Conservation (phyloP, 2,797 vertebrate genomes). For the Geotrypetes seraphini region DNA sequence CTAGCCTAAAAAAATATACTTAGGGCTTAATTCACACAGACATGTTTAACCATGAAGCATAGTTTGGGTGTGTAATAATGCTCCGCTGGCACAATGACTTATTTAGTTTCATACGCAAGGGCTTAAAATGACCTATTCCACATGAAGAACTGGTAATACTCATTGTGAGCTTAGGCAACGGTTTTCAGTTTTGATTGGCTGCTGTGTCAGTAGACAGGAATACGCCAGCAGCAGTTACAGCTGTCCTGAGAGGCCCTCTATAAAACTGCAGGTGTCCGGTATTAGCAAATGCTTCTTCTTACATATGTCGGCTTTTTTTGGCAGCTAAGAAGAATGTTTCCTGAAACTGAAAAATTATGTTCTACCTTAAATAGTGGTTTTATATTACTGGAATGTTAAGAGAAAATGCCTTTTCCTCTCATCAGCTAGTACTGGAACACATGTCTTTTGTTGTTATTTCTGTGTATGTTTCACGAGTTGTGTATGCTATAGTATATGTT, state of each 20-base stretch:
- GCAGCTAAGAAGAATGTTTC: conserved; percentile 62
- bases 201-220: conserved; percentile 55
- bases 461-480: conserved; percentile 55
- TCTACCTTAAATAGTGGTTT: conserved; percentile 60
- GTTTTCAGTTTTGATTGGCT: conserved; percentile 46
- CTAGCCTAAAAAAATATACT: too few species aligned
- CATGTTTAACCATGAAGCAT: too few species aligned
- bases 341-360: conserved; percentile 68
- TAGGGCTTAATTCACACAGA: too few species aligned
- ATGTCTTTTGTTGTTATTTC: conserved; percentile 46
- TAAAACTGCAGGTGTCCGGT: conserved; percentile 69
- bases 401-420: conserved; percentile 50
- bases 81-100: too few species aligned
- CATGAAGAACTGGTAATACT: conserved; percentile 8
- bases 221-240: conserved; percentile 41
- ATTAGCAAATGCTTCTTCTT: conserved; percentile 65
- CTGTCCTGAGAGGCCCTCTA: conserved; percentile 55
- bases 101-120: too few species aligned
- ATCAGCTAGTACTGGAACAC: conserved; percentile 44
- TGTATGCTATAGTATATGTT: too few species aligned
- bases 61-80: too few species aligned
- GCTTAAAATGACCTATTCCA: too few species aligned
- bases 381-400: conserved; percentile 58
- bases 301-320: conserved; percentile 59
- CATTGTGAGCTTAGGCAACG: conserved; percentile 27